Conservation (phyloP, 2,888 invertebrate genomes). For the Heliconius ismenius region DNA sequence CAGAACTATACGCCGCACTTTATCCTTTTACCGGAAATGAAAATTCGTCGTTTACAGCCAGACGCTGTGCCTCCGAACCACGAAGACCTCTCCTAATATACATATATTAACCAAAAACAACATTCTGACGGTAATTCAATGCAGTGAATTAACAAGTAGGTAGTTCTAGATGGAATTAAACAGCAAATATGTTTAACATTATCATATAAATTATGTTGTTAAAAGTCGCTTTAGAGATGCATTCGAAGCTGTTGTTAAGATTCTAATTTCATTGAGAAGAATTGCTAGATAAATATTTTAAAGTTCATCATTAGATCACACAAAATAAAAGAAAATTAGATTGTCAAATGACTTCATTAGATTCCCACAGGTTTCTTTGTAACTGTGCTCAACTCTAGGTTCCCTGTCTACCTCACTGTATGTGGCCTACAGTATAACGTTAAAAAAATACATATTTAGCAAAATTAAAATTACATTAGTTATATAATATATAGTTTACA, state of each 20-base stretch:
- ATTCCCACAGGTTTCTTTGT: too few species aligned
- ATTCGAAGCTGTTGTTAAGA: neutral
- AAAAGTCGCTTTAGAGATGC: neutral
- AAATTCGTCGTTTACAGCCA: too few species aligned
- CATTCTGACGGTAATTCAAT: slow-evolving; percentile 1
- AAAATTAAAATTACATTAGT: neutral
- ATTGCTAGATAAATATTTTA: neutral
- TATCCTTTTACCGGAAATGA: too few species aligned
- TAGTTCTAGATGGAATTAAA: neutral
- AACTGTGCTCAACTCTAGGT: too few species aligned
- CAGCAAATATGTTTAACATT: neutral
- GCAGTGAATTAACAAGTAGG: neutral
- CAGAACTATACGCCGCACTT: too few species aligned
- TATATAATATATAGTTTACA: neutral
- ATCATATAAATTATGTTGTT: neutral
- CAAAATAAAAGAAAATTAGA: too few species aligned
- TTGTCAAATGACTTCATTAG: too few species aligned
- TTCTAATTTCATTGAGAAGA: neutral
- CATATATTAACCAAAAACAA: neutral
- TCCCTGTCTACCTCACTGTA: too few species aligned
- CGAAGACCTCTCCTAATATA: neutral
- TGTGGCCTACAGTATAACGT: too few species aligned
- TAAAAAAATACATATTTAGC: neutral
- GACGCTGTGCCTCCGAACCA: too few species aligned
- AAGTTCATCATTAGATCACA: too few species aligned